Base-by-base conservation (phyloP, 2,888 invertebrate species). In the Brenthis ino region DNA sequence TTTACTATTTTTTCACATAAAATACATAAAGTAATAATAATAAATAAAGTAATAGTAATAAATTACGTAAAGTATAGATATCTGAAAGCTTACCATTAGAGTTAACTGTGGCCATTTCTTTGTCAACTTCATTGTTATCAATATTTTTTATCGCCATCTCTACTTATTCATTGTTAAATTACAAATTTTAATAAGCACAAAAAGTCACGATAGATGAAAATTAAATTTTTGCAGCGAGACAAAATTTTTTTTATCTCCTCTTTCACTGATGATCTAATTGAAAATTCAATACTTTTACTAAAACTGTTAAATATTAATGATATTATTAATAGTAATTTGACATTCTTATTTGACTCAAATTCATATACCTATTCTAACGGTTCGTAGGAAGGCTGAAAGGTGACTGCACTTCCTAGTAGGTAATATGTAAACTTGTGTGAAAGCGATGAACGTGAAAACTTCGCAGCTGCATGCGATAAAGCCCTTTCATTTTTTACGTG, bases 341-440 rank as follows among this genome's bases (percentile, higher is more conserved):
- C 37, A 37, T 1, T 37, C 8, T 37, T 37, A 37, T 37, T 37
- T 37, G 1, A 6, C 6, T 63, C 5, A 28, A 33, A 6, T 13
- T 51, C 12, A 53, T 20, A 16, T n/a, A 61, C 24, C 51, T 51
- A 20, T 33, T 60, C 33, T 43, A 63, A 55, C 61, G 72, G 43
- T 73, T 66, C 72, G 65, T 57, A 58, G 78, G 76, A 82, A 73
- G 76, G 70, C 77, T 79, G 76, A 83, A 85, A 87, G 89, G 88
- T 89, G 86, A 90, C 86, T 91, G 89, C 86, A 88, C 88, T 89
- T 86, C 85, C 77, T 72, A 16, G 16, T 16, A 16, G 78, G 85
- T 82, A 86, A 82, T 76, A 73, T 75, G 79, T 77, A 76, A 84
- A 84, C 78, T 84, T 82, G 78, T 83, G 81, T 82, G 37, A 43